phyloP scores from a whole-genome alignment of 2,113 vertebrate species.

The Hippocampus mohnikei region DNA sequence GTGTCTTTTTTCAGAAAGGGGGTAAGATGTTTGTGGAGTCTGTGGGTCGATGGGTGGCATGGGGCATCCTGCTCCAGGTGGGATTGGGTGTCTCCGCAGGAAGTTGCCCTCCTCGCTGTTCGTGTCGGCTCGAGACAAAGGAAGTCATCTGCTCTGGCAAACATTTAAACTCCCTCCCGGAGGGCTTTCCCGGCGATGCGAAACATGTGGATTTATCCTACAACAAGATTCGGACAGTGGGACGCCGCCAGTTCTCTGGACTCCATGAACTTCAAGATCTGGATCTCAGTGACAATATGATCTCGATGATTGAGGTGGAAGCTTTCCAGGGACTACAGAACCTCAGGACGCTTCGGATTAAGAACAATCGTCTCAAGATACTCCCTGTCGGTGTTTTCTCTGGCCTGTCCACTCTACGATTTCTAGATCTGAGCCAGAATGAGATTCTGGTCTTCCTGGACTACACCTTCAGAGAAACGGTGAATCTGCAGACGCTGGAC shows the following conservation, averaged over 20 bases:
- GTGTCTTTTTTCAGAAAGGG: conserved; percentile 55
- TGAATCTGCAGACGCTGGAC: conserved; percentile 72
- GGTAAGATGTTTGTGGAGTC: conserved; percentile 73
- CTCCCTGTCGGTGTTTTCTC: conserved; percentile 80
- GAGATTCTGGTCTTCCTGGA: conserved; percentile 87
- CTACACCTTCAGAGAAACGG: conserved; percentile 78
- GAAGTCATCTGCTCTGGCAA: conserved; percentile 79
- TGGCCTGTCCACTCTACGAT: conserved; percentile 72
- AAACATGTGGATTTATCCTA: conserved; percentile 79
- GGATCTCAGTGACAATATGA: conserved; percentile 82
- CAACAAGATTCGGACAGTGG: conserved; percentile 80
- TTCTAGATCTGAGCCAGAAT: conserved; percentile 83
- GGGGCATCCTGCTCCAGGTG: conserved; percentile 64
- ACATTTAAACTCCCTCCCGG: conserved; percentile 74
- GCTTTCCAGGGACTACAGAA: conserved; percentile 78
- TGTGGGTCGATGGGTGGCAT: conserved; percentile 61
- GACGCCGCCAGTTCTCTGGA: conserved; percentile 76
- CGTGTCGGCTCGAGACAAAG: conserved; percentile 70
- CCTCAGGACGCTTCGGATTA: conserved; percentile 71
- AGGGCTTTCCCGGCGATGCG: conserved; percentile 71
- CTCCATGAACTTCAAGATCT: conserved; percentile 78
- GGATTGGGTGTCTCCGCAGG: conserved; percentile 54
- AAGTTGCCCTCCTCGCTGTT: conserved; percentile 76
- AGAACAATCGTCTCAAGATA: conserved; percentile 81
- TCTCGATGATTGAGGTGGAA: conserved; percentile 84